phyloP scores from a whole-genome alignment of 2,113 vertebrate species.

The Illadopsis cleaveri region DNA sequence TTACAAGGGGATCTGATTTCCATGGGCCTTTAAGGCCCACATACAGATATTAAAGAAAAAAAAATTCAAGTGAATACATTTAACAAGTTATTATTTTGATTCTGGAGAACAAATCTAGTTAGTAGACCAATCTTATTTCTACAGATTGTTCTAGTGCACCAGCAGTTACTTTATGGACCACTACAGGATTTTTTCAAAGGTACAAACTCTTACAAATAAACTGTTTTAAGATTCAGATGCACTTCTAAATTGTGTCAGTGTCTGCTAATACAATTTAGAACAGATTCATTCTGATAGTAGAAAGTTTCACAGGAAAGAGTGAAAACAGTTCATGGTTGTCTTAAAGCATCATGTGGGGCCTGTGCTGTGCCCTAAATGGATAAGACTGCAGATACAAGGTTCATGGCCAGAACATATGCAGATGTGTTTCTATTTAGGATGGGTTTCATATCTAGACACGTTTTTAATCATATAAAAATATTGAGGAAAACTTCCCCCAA shows the following conservation, averaged over 20 bases:
- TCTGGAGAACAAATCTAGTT: neutral
- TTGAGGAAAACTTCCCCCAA: neutral
- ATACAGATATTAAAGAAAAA: neutral
- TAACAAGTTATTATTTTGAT: neutral
- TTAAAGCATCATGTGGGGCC: neutral
- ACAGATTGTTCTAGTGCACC: neutral
- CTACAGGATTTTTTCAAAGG: neutral
- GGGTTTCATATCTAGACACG: neutral
- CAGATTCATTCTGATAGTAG: neutral
- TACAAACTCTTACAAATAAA: neutral
- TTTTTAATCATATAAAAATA: neutral
- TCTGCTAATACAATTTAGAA: neutral
- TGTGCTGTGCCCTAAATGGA: neutral
- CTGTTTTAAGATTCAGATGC: neutral
- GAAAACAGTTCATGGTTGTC: neutral
- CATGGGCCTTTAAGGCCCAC: neutral
- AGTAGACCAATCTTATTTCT: neutral
- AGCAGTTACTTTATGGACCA: neutral
- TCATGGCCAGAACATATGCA: neutral
- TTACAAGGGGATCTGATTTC: neutral
- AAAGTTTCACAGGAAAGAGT: neutral
- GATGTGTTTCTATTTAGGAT: neutral
- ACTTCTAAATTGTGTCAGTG: neutral
- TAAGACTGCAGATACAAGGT: neutral
- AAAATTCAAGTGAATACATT: neutral